Base-by-base conservation (phyloP, 1,140 invertebrate species). In the Spodoptera litura region DNA sequence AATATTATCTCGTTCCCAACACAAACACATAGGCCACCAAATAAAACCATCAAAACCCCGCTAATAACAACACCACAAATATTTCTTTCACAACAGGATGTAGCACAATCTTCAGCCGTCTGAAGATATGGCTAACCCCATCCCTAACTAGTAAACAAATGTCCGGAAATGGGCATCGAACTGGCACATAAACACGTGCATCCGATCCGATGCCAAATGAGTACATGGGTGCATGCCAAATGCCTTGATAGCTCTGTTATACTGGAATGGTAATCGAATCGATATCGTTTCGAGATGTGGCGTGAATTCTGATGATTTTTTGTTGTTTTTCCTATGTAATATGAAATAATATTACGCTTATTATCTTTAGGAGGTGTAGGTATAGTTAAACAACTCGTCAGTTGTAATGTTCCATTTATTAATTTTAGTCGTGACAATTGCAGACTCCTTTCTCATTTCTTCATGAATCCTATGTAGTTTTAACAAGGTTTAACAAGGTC, bases 201-300 rank as follows among this genome's bases (percentile, higher is more conserved):
- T 49, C 15, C 62, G 62, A 66, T 66, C 38, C 20, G 15, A 66
- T 66, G 62, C 62, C 62, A 66, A 66, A 66, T 66, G 62, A 49
- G 62, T 0, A 20, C 25, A 12, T 66, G 62, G 62, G 62, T 51
- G 62, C 38, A 25, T 15, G 62, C 62, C 62, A 66, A 66, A 66
- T 66, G 62, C 35, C 38, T 13, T 49, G 61, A 12, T 64, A 44
- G 61, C 61, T 64, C 11, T 44, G 35, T 64, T 15, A 12, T 66
- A 35, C 10, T 44, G 6, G 38, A 44, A 44, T 6, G 5, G 38
- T 4, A 44, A 8, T 44, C 38, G 38, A 44, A 44, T 44, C 38
- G 38, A 44, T 44, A 44, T 44, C 38, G 38, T 44, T 44, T 44
- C 38, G 38, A 44, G 38, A 44, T 44, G 38, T 44, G 5, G 4